Base-by-base conservation (phyloP, 2,797 vertebrate species). In the Urophycis tenuis region DNA sequence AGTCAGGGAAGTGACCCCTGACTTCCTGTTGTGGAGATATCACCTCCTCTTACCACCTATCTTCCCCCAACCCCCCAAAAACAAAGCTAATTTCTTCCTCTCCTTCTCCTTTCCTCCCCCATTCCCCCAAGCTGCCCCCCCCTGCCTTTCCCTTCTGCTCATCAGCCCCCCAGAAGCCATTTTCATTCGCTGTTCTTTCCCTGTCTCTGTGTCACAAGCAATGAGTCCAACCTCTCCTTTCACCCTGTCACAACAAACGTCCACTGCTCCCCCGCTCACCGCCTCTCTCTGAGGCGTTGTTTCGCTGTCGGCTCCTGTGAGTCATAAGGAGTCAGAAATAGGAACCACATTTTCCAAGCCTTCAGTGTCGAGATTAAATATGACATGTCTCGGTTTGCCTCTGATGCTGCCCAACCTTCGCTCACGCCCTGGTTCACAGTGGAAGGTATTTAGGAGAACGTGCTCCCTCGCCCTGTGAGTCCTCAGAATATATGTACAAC, bases 1-100 rank as follows among this genome's bases (percentile, higher is more conserved):
- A 91, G 89, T 92, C 91, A 88, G 45, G 67, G 82, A 72, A 79
- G 71, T 88, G 92, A 93, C 90, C 92, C 86, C 76, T 80, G 79
- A 89, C 90, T 92, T 92, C 92, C 92, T 93, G 93, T 93, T 94
- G 91, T 90, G 89, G 82, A 86, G 71, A 78, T 81, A 85, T 86
- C 75, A 81, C 83, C 90, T 91, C 53, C 53, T n/a, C 7, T 8
- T 60, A n/a, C 53, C 53, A 60, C 53, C 25, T 60, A 60, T 10
- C 53, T 8, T 19, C 53, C 22, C 53, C 53, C 53, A n/a, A n/a
- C 22, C 2, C 53, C 22, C 53, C 53, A 25, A n/a, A 11, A 60
- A 19, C 53, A 60, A 60, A 60, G n/a, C n/a, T n/a, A n/a, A n/a
- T n/a, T 41, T 41, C 12, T 4, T 41, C 39, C 39, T 41, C 39